Evolutionary conservation across 2,888 invertebrate genomes (phyloP).

Genomic region (Amaurobius ferox): DNA sequence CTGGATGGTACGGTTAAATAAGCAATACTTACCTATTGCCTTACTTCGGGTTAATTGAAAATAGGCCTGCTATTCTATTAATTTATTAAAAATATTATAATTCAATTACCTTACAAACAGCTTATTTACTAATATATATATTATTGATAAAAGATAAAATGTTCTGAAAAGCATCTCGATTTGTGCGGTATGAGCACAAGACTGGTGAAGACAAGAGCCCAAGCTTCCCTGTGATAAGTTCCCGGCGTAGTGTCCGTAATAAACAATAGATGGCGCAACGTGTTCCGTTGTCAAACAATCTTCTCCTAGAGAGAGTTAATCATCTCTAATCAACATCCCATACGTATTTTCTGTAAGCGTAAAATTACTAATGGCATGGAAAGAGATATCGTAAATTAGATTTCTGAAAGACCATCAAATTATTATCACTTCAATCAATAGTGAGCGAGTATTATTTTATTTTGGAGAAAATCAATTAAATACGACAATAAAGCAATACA

Average conservation of each 20-base stretch:
- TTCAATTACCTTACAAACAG: background rate
- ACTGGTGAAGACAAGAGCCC: slow-evolving; percentile 36
- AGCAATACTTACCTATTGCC: slow-evolving; percentile 1
- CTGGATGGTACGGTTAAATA: background rate
- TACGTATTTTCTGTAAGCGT: background rate
- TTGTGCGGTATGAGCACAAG: slow-evolving; percentile 48
- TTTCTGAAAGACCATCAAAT: background rate
- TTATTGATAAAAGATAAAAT: background rate
- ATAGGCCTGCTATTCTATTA: too few species aligned
- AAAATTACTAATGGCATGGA: background rate
- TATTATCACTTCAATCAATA: background rate
- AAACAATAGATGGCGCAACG: slow-evolving; percentile 57
- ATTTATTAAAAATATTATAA: too few species aligned
- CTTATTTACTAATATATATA: background rate
- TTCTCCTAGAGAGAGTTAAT: background rate
- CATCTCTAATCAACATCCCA: background rate
- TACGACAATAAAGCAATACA: too few species aligned
- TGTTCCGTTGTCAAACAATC: slow-evolving; percentile 18
- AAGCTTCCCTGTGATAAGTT: slow-evolving; percentile 31
- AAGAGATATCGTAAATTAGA: background rate
- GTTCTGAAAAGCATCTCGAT: slow-evolving; percentile 26
- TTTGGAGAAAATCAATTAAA: background rate
- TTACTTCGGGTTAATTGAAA: background rate
- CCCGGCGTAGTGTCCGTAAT: slow-evolving; percentile 6
- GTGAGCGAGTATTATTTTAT: background rate